Conservation (phyloP, 1,140 invertebrate species). For the Calephelis nemesis region DNA sequence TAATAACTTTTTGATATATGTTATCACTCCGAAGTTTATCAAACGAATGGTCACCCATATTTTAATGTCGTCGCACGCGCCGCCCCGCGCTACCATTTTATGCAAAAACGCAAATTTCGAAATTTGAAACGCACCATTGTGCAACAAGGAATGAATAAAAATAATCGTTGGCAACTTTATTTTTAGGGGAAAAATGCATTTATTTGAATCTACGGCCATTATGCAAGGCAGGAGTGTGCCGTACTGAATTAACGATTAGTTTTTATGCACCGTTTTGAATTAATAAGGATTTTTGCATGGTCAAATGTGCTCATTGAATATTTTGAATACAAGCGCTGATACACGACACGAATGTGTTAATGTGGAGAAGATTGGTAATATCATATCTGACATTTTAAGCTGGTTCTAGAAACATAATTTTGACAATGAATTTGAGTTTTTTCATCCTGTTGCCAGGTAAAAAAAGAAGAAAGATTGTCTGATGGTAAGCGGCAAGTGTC, state of each 20-base stretch:
- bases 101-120: slow-evolving; percentile 79
- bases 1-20: neutral
- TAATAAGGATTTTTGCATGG: slow-evolving; percentile 56
- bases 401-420: no score
- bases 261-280: slow-evolving; percentile 66
- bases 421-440: no score
- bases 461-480: no score
- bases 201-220: slow-evolving; percentile 47
- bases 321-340: slow-evolving; percentile 20
- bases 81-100: slow-evolving; percentile 60
- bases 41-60: slow-evolving; percentile 37
- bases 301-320: slow-evolving; percentile 45
- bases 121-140: slow-evolving; percentile 77
- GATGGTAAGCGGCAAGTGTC: no score
- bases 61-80: slow-evolving; percentile 65
- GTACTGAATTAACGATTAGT: slow-evolving; percentile 58
- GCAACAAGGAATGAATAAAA: slow-evolving; percentile 62
- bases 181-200: slow-evolving; percentile 68
- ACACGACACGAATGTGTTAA: no score
- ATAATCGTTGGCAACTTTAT: slow-evolving; percentile 61
- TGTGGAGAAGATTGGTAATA: no score
- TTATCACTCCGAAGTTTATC: neutral
- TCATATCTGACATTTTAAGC: no score
- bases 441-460: no score
- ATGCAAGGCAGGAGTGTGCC: slow-evolving; percentile 47